phyloP scores from a whole-genome alignment of 1,140 invertebrate species.

The Cephus cinctus region DNA sequence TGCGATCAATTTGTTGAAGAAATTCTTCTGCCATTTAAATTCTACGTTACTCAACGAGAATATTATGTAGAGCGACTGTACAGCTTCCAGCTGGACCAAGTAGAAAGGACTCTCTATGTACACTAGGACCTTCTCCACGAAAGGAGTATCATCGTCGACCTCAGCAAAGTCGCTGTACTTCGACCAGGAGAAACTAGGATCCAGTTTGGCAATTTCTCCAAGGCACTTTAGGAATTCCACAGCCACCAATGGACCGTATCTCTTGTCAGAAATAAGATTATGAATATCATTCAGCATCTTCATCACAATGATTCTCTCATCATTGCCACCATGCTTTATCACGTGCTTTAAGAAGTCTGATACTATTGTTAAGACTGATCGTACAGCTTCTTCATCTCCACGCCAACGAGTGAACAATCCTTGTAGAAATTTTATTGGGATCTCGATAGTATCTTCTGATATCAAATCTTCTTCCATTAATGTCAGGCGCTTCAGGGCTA shows the following conservation, averaged over 20 bases:
- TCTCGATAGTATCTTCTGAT: conserved; percentile 12
- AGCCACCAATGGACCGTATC: conserved; percentile 38
- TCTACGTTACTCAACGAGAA: conserved; percentile 27
- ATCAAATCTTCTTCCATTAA: conserved; percentile 15
- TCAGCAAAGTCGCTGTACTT: conserved; percentile 16
- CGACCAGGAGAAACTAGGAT: conserved; percentile 13
- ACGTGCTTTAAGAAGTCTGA: conserved; percentile 29
- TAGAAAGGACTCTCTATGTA: conserved; percentile 43
- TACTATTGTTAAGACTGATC: conserved; percentile 26
- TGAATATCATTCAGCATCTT: conserved; percentile 15
- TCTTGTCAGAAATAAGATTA: conserved; percentile 12
- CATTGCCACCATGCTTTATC: conserved; percentile 1
- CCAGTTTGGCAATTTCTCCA: conserved; percentile 31
- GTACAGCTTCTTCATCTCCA: conserved; percentile 21
- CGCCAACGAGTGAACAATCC: conserved; percentile 22
- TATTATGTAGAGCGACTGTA: conserved; percentile 40
- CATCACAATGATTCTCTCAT: conserved; percentile 1
- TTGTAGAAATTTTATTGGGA: conserved; percentile 20
- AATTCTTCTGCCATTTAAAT: conserved; percentile 32
- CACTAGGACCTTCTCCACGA: conserved; percentile 34
- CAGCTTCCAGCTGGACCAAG: conserved; percentile 43
- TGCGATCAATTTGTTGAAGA: conserved; percentile 35
- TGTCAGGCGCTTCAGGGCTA: conserved; percentile 24
- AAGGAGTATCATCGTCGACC: conserved; percentile 10
- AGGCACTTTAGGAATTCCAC: conserved; percentile 41